Base-by-base conservation (phyloP, 2,888 invertebrate species). In the Hirtodrosophila alboralis region DNA sequence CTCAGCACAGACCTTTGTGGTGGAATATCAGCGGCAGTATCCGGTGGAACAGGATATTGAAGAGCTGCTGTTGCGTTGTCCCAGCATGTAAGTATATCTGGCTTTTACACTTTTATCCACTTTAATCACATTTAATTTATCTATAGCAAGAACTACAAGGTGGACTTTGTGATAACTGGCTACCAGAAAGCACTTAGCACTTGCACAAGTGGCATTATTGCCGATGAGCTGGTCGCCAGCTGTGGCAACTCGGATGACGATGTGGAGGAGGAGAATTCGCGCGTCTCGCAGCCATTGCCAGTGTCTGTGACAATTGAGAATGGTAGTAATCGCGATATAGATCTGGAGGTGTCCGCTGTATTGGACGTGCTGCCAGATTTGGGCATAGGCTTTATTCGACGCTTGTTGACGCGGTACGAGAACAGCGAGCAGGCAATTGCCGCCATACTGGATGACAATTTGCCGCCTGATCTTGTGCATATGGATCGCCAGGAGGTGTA, bases 341-440 rank as follows among this genome's bases (percentile, higher is more conserved):
- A 92, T 53, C 57, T 86, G 10, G 90, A 91, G 71, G 91, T 92
- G 21, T 69, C 87, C 7, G 87, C 89, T 14, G 91, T 92, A 23
- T 75, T 91, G 18, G 92, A 92, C 54, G 90, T 97, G 53, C 91
- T 98, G 36, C 96, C 96, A 1, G 93, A 97, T 90, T 91, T 97
- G 40, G 96, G 97, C 0, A 95, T 95, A 80, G 96, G 93, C 0
- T 93, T 93, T 62, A 92, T 94, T 26, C 90, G 96, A 90, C 93
- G 93, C 85, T 95, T 97, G 76, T 91, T 98, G 48, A 92, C 95
- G 75, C 93, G 95, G 83, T 96, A 95, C 83, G 93, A 95, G 13
- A 93, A 95, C 75, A 92, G 94, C 0, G 95, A 95, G 71, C 92
- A 93, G 73, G 96, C 96, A 2, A 95, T 98, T 58, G 94, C 96